Conservation (phyloP, 1,140 invertebrate species). For the Oreohelix idahoensis region DNA sequence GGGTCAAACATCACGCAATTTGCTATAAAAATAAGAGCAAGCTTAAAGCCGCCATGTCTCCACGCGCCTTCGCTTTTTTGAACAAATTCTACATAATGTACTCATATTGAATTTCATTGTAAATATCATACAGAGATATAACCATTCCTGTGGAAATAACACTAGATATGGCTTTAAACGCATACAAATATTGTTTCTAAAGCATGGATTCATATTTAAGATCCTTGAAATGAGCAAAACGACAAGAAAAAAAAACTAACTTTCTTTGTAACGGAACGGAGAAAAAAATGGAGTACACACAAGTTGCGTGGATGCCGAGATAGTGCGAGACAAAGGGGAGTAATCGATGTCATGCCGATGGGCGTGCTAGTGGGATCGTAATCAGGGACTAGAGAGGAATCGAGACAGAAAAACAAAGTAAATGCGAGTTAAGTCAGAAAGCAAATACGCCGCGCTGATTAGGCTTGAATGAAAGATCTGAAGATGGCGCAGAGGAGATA, state of each 20-base stretch:
- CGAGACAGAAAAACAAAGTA: not conserved
- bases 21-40: too few species aligned
- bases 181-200: not conserved
- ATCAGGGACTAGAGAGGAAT: not conserved
- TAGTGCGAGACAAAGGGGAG: not conserved
- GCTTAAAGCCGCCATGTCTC: too few species aligned
- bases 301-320: not conserved
- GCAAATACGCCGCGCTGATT: not conserved
- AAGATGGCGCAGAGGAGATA: not conserved
- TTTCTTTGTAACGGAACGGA: not conserved
- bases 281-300: not conserved
- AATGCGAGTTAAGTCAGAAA: not conserved
- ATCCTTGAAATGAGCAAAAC: not conserved
- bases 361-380: not conserved
- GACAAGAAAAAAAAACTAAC: not conserved
- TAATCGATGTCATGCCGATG: conserved; percentile 7
- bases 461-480: not conserved
- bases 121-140: not conserved
- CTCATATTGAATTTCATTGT: too few species aligned
- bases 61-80: too few species aligned
- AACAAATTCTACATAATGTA: too few species aligned
- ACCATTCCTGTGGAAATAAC: not conserved
- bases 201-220: not conserved
- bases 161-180: not conserved
- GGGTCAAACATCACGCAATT: not conserved